Evolutionary conservation across 2,113 vertebrate genomes (phyloP), one percentile per base, ranked within the genome.

Genomic region (Todiramphus saurophagus): DNA sequence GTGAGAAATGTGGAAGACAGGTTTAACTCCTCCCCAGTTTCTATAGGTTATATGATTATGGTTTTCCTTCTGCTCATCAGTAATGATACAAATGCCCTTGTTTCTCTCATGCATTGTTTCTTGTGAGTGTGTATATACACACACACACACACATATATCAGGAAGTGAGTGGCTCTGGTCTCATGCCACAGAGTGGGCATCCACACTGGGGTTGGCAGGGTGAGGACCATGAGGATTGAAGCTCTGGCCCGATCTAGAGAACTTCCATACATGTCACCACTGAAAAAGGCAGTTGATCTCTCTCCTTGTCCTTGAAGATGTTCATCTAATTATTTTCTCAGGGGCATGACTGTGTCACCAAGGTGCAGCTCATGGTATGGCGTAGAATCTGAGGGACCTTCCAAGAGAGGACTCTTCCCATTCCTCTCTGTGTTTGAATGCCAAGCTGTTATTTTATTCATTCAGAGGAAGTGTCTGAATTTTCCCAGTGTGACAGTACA

Each of bases 141-240:
- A 4, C 3, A 0, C 2, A 2, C 0, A 25, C 33, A n/a, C 56
- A 33, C 33, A 35, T 8, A 8, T 0, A 0, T 23, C 41, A n/a
- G 64, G 69, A 66, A 67, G 39, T 8, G n/a, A 59, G 33, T 7
- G 37, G 17, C 46, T 55, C 28, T 2, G 1, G 11, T 74, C 10
- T 67, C 51, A 19, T 1, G 4, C 5, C 21, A 3, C 50, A 20
- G 37, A 30, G 28, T 19, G 35, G 16, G 10, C 28, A 23, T 46
- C 68, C 64, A 39, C 28, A 12, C 3, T 0, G 0, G 20, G 27
- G 8, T 39, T 78, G 66, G 15, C 43, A 51, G 77, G 37, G 41
- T 1, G 0, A 89, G 17, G 25, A 60, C 30, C 1, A 0, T 0
- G 5, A 48, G n/a, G 30, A 64, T 4, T 2, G 1, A 48, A 41